Conservation (phyloP, 92 coral and sea anemone species). For the Epizoanthus stellaris region DNA sequence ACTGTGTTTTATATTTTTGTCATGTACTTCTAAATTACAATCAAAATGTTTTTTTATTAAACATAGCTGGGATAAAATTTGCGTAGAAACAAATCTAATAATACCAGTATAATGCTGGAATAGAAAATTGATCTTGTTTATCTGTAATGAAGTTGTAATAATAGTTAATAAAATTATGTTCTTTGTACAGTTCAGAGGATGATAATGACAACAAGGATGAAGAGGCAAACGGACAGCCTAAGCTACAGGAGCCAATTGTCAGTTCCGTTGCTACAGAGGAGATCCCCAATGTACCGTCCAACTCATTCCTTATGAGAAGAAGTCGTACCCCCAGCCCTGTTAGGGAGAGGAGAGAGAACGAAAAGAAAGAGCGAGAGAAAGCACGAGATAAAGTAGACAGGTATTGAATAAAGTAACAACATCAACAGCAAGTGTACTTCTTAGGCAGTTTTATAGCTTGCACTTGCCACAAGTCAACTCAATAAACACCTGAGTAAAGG, state of each 20-base stretch:
- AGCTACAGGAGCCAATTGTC: constrained; percentile 20
- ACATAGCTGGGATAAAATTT: too few relatives aligned
- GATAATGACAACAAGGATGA: constrained; percentile 26
- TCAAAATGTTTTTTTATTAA: too few relatives aligned
- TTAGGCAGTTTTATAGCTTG: too few relatives aligned
- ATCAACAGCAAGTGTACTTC: too few relatives aligned
- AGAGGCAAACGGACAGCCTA: constrained; percentile 20
- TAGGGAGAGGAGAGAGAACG: constrained; percentile 73
- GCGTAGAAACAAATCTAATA: neutral
- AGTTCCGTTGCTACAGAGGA: constrained; percentile 76
- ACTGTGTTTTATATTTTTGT: too few relatives aligned
- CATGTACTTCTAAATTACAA: too few relatives aligned
- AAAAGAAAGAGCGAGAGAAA: constrained; percentile 48
- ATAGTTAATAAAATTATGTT: neutral
- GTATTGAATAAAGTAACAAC: neutral
- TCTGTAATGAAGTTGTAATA: neutral
- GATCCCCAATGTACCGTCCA: constrained; percentile 86
- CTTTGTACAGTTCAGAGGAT: constrained; percentile 39
- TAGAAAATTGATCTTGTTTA: neutral
- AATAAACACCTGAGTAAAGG: too few relatives aligned
- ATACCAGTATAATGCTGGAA: neutral
- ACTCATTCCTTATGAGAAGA: constrained; percentile 88
- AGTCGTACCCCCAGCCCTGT: constrained; percentile 98
- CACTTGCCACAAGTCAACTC: too few relatives aligned
- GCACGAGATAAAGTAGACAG: constrained; percentile 38